These are phyloP conservation scores for Aspidiotus destructor DNA, from an alignment of 2,888 invertebrate species.

Conservation along the genomic window DNA sequence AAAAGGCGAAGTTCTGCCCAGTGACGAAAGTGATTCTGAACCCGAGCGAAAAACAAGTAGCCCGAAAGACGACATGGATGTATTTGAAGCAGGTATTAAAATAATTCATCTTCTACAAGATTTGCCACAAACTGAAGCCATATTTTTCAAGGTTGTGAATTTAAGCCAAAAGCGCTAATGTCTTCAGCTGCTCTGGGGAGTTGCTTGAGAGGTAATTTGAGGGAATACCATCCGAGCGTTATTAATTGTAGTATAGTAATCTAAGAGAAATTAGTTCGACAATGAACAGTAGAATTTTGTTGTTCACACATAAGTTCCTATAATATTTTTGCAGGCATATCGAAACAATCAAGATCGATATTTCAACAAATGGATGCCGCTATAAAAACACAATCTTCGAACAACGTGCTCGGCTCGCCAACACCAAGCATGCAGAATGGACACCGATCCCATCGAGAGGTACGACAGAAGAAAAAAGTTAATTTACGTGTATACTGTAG, in stretches of 20 bases:
- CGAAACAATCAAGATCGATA: conserved; percentile 74
- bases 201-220: too few relatives aligned
- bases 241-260: too few relatives aligned
- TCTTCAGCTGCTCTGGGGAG: too few relatives aligned
- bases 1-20: conserved; percentile 56
- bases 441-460: background rate
- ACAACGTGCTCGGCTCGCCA: background rate
- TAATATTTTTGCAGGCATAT: conserved; percentile 53
- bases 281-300: too few relatives aligned
- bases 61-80: conserved; percentile 51
- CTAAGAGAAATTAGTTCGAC: too few relatives aligned
- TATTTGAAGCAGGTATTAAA: conserved; percentile 72
- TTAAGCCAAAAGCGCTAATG: too few relatives aligned
- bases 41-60: conserved; percentile 30
- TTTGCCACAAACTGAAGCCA: too few relatives aligned
- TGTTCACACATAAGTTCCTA: too few relatives aligned
- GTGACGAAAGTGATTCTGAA: conserved; percentile 53
- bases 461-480: background rate
- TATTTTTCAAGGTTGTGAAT: too few relatives aligned
- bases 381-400: conserved; percentile 50
- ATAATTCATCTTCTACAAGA: too few relatives aligned
- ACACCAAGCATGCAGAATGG: conserved; percentile 8
- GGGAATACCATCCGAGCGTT: too few relatives aligned
- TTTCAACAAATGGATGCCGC: conserved; percentile 75
- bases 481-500: too few relatives aligned